Evolutionary conservation across 2,113 vertebrate genomes (phyloP), one percentile per base, ranked within the genome.

Genomic region (Sus scrofa): DNA sequence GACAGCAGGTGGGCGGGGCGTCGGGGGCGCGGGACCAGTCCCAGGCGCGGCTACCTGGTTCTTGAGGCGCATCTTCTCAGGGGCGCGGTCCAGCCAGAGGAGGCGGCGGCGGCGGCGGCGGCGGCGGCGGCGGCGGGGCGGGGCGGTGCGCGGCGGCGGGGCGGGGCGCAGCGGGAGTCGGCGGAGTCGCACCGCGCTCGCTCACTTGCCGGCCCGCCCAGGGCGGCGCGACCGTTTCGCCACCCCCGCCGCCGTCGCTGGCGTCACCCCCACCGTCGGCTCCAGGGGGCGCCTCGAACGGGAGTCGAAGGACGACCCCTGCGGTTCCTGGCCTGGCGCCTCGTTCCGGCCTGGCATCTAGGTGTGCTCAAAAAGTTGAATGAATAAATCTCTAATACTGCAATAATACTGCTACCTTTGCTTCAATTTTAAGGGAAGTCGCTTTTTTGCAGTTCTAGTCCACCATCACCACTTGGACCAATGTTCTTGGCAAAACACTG

Each of bases 11-110:
- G 88, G 97, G 97, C 89, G 94, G 96, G 95, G 96, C 93, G 15
- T 32, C 67, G 27, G 79, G 78, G 90, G 22, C 24, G 30, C 32
- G 7, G n/a, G 18, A 58, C 54, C 18, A 9, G 68, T 16, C 82
- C 6, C 10, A 14, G 84, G 96, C 60, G 54, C 82, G 6, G 63
- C 86, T 96, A 97, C 97, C 97, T 97, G 97, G 89, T 75, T 97
- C 89, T 97, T 54, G 18, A 98, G 90, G 62, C 95, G 94, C 98
- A 98, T 98, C 91, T 88, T 97, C 62, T 54, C 14, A 0, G 85
- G 9, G 18, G 65, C 37, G 62, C 52, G 6, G 50, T 70, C 32
- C 15, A 16, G 74, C 30, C 30, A 8, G 6, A 20, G 58, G 52
- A 37, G 27, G 78, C 6, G 27, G 71, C 34, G 34, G 26, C 77